Evolutionary conservation across 2,113 vertebrate species (phyloP).

Genomic region (Lagopus leucura): DNA sequence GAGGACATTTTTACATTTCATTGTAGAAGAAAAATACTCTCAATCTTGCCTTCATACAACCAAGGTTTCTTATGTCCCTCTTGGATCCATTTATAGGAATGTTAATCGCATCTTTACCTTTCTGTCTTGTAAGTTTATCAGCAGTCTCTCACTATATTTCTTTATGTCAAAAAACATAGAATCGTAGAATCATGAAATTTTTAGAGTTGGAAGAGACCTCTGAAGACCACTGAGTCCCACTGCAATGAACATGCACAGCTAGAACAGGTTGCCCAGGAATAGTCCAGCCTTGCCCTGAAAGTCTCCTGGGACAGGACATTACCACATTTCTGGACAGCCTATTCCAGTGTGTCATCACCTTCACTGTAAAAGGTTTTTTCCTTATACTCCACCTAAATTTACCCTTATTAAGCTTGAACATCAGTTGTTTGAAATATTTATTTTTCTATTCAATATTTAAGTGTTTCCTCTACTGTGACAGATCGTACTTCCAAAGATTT

Average conservation of each 20-base stretch:
- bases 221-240: no score
- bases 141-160: background rate
- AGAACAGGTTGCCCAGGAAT: no score
- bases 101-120: background rate
- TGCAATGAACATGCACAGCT: no score
- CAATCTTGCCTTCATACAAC: background rate
- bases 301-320: no score
- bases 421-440: background rate
- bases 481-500: background rate
- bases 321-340: no score
- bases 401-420: no score
- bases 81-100: background rate
- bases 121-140: background rate
- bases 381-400: no score
- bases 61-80: background rate
- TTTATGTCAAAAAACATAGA: background rate
- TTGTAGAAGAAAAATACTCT: background rate
- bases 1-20: background rate
- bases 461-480: background rate
- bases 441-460: background rate
- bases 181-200: no score
- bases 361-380: no score
- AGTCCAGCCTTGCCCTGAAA: no score
- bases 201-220: no score
- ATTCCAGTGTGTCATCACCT: no score